Base-by-base conservation (phyloP, 2,888 invertebrate species). In the Conus canariensis region DNA sequence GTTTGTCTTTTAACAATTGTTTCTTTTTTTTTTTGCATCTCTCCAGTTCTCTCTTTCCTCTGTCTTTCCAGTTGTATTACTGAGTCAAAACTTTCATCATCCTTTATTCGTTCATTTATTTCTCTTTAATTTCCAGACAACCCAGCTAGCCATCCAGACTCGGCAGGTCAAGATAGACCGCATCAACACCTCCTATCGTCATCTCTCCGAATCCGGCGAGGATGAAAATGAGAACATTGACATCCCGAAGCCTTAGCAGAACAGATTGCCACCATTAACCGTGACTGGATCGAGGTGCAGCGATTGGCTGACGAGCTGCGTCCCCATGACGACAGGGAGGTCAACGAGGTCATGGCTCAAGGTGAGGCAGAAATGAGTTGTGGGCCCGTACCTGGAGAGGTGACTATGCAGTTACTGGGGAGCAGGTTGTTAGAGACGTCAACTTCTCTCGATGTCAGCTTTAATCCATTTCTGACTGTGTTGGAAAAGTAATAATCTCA, bases 201-300 rank as follows among this genome's bases (percentile, higher is more conserved):
- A 93, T 58, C 90, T 95, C 85, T 90, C 87, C n/a, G 87, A 87
- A 67, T 67, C 86, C 4, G 86, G 92, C 60, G 91, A 92, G 19
- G 94, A 94, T 88, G 89, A 92, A 10, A 90, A 94, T 60, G 92
- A 94, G 85, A 92, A 91, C 56, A 90, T 94, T 7, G 92, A 92
- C 5, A 90, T 95, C n/a, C 95, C 19, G 93, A 93, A 30, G 90
- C 90, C 59, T 91, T 95, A 67, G 93, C 94, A 89, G 90, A 93
- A 67, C 94, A 95, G 92, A 91, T 95, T 85, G 92, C 93, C 77
- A 92, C 90, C 77, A 93, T 96, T 82, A 95, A 95, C 91, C 92
- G 93, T 90, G 95, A 95, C 92, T 96, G 96, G 95, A 90, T 92
- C 86, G 92, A 93, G 87, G 92, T 95, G n/a, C 93, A 94, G 85